phyloP scores from a whole-genome alignment of 1,140 invertebrate genomes.

The Danaus melanippus region DNA sequence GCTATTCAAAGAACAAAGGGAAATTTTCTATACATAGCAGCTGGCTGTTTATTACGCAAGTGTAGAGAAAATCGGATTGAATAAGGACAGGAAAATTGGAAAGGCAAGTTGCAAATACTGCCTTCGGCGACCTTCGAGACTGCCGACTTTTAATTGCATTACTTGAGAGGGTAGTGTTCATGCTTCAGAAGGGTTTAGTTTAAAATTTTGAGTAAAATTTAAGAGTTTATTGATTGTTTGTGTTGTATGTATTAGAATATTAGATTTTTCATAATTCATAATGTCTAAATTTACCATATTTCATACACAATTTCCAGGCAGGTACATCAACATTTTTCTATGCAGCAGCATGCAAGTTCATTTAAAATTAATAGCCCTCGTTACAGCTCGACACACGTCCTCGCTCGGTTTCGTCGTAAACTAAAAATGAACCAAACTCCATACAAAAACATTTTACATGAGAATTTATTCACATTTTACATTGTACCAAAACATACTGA shows the following conservation, averaged over 20 bases:
- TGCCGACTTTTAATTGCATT: constrained; percentile 10
- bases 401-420: constrained; percentile 21
- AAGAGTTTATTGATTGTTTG: too few species aligned
- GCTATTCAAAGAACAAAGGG: constrained; percentile 10
- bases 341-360: constrained; percentile 18
- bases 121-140: constrained; percentile 5
- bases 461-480: constrained; percentile 5
- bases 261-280: too few species aligned
- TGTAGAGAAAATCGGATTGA: constrained; percentile 6
- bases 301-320: too few species aligned
- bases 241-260: too few species aligned
- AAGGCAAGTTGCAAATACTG: constrained; percentile 6
- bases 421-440: constrained; percentile 15
- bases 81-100: constrained; percentile 5
- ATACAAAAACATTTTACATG: constrained; percentile 9
- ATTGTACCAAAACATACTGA: constrained; percentile 3
- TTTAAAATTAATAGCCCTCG: constrained; percentile 41
- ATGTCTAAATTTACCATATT: too few species aligned
- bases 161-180: too few species aligned
- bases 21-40: constrained; percentile 11
- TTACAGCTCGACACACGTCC: constrained; percentile 22
- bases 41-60: constrained; percentile 13
- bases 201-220: too few species aligned
- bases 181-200: too few species aligned
- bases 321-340: too few species aligned